phyloP scores from a whole-genome alignment of 2,888 invertebrate species.

The Meiosimyza platycephala region DNA sequence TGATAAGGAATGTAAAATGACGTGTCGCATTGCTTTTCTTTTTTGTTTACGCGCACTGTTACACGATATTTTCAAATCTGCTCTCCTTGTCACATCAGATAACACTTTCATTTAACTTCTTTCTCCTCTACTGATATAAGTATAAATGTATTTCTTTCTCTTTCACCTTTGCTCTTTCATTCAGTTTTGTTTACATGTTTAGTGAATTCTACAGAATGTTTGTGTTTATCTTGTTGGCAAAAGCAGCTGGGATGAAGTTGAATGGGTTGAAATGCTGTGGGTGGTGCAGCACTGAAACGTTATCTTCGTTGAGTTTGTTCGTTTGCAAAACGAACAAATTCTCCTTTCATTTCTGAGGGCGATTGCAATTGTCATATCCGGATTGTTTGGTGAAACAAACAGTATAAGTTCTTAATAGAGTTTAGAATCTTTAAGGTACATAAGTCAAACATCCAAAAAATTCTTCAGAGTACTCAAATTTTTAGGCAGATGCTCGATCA shows the following conservation, averaged over 20 bases:
- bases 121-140: too few species aligned
- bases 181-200: constrained; percentile 16
- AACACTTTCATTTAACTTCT: too few species aligned
- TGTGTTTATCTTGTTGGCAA: constrained; percentile 1
- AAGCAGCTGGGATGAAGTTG: background rate
- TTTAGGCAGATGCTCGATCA: too few species aligned
- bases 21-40: too few species aligned
- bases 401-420: too few species aligned
- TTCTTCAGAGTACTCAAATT: background rate
- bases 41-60: too few species aligned
- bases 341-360: constrained; percentile 7
- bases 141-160: background rate
- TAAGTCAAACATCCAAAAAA: too few species aligned
- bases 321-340: constrained; percentile 9
- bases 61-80: too few species aligned
- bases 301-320: background rate
- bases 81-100: too few species aligned
- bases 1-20: too few species aligned
- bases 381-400: background rate
- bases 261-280: background rate
- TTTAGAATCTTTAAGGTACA: too few species aligned
- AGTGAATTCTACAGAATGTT: constrained; percentile 18
- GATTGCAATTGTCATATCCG: background rate
- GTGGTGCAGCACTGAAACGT: too few species aligned
- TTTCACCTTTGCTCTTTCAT: constrained; percentile 9